Conservation (phyloP, 1,140 invertebrate species). For the Hypothenemus hampei region DNA sequence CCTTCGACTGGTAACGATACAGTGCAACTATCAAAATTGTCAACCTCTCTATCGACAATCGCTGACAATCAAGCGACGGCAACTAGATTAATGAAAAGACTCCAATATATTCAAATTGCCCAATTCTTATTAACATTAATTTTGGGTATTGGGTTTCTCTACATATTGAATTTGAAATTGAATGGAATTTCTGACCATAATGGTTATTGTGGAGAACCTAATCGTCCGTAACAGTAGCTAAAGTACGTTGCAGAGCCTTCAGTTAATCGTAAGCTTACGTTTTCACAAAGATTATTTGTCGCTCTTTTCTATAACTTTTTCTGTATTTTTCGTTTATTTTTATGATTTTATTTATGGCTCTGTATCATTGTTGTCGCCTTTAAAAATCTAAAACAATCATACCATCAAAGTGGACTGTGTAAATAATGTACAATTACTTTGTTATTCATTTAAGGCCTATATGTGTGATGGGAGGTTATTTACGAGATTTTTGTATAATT, state of each 20-base stretch:
- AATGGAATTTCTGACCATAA: not conserved
- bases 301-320: not conserved
- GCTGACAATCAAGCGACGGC: conserved; percentile 2
- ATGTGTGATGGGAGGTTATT: no score
- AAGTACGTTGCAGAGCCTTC: not conserved
- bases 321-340: not conserved
- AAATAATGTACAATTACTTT: no score
- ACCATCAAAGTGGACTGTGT: no score
- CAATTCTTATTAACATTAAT: conserved; percentile 1
- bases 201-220: not conserved
- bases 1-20: not conserved
- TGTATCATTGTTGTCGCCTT: no score
- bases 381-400: no score
- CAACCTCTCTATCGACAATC: conserved; percentile 3
- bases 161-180: not conserved
- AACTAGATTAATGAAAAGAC: not conserved
- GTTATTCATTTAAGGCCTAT: no score
- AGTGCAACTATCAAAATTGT: conserved; percentile 6
- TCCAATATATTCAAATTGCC: conserved; percentile 4
- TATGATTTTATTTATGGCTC: no score
- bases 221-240: not conserved
- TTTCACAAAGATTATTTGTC: not conserved
- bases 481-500: no score
- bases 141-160: not conserved
- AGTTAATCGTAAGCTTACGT: not conserved